These are phyloP conservation scores for Scolopax mira DNA, from an alignment of 2,113 vertebrate species.

Conservation along the genomic window DNA sequence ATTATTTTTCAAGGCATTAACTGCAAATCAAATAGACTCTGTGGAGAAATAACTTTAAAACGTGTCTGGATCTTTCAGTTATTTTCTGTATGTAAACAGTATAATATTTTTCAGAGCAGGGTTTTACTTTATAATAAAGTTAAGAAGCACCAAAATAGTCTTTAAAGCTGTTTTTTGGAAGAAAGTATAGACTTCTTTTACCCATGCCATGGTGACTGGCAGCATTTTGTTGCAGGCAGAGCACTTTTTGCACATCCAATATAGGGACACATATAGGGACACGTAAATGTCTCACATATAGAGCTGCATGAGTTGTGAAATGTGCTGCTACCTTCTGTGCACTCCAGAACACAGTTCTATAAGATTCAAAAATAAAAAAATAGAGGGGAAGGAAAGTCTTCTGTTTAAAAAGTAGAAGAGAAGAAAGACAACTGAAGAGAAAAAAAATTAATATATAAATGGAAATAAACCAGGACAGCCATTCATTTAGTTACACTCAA, in stretches of 20 bases:
- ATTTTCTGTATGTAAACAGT: not conserved
- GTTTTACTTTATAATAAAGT: too few species aligned
- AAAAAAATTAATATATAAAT: not conserved
- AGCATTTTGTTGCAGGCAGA: not conserved
- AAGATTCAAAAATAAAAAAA: not conserved
- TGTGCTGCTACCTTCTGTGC: not conserved
- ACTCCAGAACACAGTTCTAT: not conserved
- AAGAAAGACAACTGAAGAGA: not conserved
- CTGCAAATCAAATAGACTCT: not conserved
- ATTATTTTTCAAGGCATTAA: not conserved
- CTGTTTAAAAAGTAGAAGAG: not conserved
- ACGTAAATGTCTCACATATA: not conserved
- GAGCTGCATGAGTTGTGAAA: not conserved
- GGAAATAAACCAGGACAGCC: not conserved
- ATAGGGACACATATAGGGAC: accelerated
- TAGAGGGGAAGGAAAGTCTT: not conserved
- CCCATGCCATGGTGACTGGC: not conserved
- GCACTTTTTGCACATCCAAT: not conserved
- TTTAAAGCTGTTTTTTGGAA: not conserved
- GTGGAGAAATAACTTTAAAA: constrained; percentile 21
- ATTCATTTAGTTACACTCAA: not conserved
- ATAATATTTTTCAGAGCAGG: not conserved
- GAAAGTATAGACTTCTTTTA: not conserved
- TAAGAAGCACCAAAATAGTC: not conserved
- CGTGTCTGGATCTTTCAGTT: not conserved